Evolutionary conservation across 1,140 invertebrate genomes (phyloP), one percentile per base, ranked within the genome.

Genomic region (Delia radicum): DNA sequence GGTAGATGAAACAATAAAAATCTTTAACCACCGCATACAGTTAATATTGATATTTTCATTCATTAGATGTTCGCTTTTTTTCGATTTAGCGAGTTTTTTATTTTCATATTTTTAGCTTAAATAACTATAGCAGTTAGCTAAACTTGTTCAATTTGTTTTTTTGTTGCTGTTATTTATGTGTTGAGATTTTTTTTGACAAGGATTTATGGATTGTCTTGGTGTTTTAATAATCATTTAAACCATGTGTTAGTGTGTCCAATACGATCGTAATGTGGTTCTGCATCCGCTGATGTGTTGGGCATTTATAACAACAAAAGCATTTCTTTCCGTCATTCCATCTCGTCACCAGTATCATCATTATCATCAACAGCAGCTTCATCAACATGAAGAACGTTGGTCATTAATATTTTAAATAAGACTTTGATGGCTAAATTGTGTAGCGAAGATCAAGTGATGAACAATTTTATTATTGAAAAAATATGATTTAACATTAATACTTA

Each of bases 391-490:
- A 42, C 12, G n/a, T 10, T 42, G 37, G 37, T 12, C n/a, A 26
- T 69, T 69, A 24, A 33, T n/a, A 37, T 15, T 69, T 37, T 18
- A 69, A 55, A 55, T 55, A 55, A 21, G 48, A 69, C 29, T 67
- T 69, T 33, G 65, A 69, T 69, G 65, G 65, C 65, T 69, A 69
- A 18, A 69, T 69, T 69, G 65, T 21, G n/a, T 21, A 21, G 48
- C 18, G n/a, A 18, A 55, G 8, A 55, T 6, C 8, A 18, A 69
- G 65, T 69, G 65, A 21, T 33, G 65, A 33, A 33, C n/a, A 69
- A 33, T 69, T 69, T 69, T 33, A 69, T 69, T 31, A 69, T 69
- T 63, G 65, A 21, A 37, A 37, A 69, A 33, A 31, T n/a, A 21
- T 27, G 29, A 10, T 69, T 3, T 18, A 24, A 37, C 3, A 33